Evolutionary conservation across 1,140 invertebrate genomes (phyloP).

Genomic region (Batillaria attramentaria): DNA sequence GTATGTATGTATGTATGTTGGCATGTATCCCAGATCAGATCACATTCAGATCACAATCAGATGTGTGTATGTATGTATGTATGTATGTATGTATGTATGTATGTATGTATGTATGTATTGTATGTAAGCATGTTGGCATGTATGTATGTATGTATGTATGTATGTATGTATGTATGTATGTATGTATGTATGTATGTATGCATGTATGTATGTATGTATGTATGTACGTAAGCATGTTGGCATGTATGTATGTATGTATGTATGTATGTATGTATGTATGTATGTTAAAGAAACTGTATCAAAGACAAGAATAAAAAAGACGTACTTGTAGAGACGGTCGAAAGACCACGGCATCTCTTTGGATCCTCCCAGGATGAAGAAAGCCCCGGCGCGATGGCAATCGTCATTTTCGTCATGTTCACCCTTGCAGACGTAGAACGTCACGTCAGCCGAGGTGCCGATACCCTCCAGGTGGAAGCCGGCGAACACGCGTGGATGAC

Average conservation of each 20-base stretch:
- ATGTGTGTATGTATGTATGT: neutral
- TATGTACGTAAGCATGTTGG: neutral
- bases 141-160: neutral
- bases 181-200: neutral
- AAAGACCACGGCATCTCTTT: constrained; percentile 44
- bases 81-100: neutral
- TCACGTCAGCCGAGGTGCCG: constrained; percentile 28
- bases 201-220: neutral
- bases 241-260: too few relatives aligned
- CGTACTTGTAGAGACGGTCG: constrained; percentile 43
- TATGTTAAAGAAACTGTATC: too few relatives aligned
- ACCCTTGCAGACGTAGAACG: constrained; percentile 29
- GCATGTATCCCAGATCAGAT: neutral
- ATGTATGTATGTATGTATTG: constrained; percentile 1
- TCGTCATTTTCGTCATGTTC: neutral
- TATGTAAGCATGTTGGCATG: neutral
- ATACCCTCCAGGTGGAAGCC: constrained; percentile 39
- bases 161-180: constrained; percentile 3
- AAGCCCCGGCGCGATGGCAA: constrained; percentile 38
- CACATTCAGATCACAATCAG: neutral
- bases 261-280: too few relatives aligned
- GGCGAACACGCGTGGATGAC: constrained; percentile 40
- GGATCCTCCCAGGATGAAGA: constrained; percentile 42
- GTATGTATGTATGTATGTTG: too few relatives aligned
- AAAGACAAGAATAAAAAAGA: too few relatives aligned